Percentiles rank a stretch among this genome's conserved stretches.
phyloP scores from a whole-genome alignment of 1,140 invertebrate genomes.

The Calliphora vicina region DNA sequence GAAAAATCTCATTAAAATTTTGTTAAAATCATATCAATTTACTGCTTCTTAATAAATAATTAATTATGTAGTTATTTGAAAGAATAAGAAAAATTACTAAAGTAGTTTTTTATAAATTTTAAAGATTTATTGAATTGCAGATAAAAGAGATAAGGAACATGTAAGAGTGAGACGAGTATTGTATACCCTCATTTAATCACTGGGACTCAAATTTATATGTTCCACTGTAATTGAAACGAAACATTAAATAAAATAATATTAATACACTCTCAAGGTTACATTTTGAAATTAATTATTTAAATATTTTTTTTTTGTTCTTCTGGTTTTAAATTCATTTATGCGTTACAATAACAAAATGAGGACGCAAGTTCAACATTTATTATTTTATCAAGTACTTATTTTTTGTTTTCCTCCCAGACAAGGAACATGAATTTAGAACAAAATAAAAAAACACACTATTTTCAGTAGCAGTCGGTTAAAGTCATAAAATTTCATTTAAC shows the following conservation, averaged over 20 bases:
- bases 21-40: too few relatives aligned
- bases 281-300: not conserved
- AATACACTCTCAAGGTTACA: not conserved
- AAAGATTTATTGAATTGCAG: too few relatives aligned
- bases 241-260: not conserved
- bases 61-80: too few relatives aligned
- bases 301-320: not conserved
- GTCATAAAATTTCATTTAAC: conserved; percentile 1
- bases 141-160: too few relatives aligned
- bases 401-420: not conserved
- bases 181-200: too few relatives aligned
- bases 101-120: too few relatives aligned
- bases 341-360: not conserved
- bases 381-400: not conserved
- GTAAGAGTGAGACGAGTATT: too few relatives aligned
- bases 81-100: too few relatives aligned
- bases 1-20: too few relatives aligned
- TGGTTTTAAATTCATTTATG: not conserved
- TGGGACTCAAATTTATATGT: too few relatives aligned
- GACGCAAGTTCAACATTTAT: not conserved
- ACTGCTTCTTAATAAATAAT: too few relatives aligned
- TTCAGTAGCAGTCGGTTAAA: not conserved
- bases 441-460: not conserved
- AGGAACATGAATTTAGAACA: not conserved
- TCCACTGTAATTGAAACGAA: too few relatives aligned